A percentile compares a stretch with the other conserved stretches of the same genome.
Evolutionary conservation across 2,113 vertebrate species (phyloP).

Genomic region (Phyllopteryx taeniolatus): DNA sequence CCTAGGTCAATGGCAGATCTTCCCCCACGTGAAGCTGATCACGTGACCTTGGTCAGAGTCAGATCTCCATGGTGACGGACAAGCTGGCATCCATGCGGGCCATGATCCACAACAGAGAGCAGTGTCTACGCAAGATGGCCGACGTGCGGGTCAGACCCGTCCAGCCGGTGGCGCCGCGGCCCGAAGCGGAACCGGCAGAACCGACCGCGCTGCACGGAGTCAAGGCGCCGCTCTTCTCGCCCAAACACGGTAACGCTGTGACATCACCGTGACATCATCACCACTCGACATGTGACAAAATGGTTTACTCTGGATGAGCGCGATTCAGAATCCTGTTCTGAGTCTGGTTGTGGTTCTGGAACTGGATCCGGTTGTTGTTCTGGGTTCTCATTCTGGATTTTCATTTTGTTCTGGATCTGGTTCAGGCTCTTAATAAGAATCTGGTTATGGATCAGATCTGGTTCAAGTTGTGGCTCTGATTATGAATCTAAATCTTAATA

Average conservation of each 20-base stretch:
- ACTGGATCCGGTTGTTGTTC: background rate
- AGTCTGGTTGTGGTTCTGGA: background rate
- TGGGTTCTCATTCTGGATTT: background rate
- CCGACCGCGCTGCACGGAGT: conserved; percentile 50
- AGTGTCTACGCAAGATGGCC: conserved; percentile 78
- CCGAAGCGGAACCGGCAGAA: conserved; percentile 74
- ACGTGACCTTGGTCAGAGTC: conserved; percentile 65
- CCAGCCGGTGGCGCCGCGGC: conserved; percentile 81
- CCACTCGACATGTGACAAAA: background rate
- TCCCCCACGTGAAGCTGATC: background rate
- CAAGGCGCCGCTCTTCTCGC: conserved; percentile 81
- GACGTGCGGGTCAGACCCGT: conserved; percentile 79
- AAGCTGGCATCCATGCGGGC: conserved; percentile 82
- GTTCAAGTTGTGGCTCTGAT: too few relatives aligned
- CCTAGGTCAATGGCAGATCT: background rate
- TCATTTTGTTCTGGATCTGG: background rate
- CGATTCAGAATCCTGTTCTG: background rate
- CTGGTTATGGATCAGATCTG: background rate
- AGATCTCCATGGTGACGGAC: conserved; percentile 78
- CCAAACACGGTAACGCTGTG: conserved; percentile 78
- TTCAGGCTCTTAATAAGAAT: too few relatives aligned
- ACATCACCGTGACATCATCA: background rate
- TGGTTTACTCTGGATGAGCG: background rate
- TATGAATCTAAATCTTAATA: too few relatives aligned
- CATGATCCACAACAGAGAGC: conserved; percentile 86